Evolutionary conservation across 2,113 vertebrate genomes (phyloP).

Genomic region (Halichoeres trimaculatus): DNA sequence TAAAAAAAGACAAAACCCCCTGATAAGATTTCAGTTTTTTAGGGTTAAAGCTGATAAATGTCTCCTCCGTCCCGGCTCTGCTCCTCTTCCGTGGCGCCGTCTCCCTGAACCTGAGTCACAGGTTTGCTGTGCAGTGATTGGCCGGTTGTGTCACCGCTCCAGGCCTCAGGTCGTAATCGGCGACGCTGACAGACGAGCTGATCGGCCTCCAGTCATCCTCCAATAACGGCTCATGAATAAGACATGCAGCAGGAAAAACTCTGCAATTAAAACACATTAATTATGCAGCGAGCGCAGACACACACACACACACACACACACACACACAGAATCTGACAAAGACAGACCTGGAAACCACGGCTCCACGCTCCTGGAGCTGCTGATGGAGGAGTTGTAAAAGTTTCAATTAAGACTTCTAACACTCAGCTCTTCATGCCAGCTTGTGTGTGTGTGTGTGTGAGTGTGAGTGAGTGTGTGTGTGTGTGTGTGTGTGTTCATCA

Average conservation of each 20-base stretch:
- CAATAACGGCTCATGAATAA: slow-evolving; percentile 75
- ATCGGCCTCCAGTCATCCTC: slow-evolving; percentile 66
- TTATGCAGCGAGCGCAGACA: slow-evolving; percentile 61
- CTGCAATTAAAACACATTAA: slow-evolving; percentile 73
- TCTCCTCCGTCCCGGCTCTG: too few species aligned
- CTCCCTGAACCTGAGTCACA: slow-evolving; percentile 33
- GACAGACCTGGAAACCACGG: not conserved
- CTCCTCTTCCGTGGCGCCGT: too few species aligned
- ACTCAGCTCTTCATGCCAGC: slow-evolving; percentile 6
- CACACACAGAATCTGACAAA: not conserved
- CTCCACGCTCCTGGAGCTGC: not conserved
- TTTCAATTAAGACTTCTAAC: slow-evolving; percentile 46
- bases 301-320: slow-evolving; percentile 8
- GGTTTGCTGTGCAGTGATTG: slow-evolving; percentile 44
- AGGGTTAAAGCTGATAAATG: too few species aligned
- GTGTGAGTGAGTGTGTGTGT: slow-evolving; percentile 28
- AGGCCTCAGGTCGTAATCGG: slow-evolving; percentile 46
- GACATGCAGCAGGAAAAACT: slow-evolving; percentile 70
- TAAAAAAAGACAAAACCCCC: too few species aligned
- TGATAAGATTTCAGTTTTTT: too few species aligned
- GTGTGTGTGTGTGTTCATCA: slow-evolving; percentile 5
- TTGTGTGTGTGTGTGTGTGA: slow-evolving; percentile 3
- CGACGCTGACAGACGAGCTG: slow-evolving; percentile 52
- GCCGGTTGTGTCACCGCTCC: slow-evolving; percentile 32
- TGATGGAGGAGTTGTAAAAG: slow-evolving; percentile 4